Evolutionary conservation across 2,888 invertebrate genomes (phyloP).

Genomic region (Aquatica leii): DNA sequence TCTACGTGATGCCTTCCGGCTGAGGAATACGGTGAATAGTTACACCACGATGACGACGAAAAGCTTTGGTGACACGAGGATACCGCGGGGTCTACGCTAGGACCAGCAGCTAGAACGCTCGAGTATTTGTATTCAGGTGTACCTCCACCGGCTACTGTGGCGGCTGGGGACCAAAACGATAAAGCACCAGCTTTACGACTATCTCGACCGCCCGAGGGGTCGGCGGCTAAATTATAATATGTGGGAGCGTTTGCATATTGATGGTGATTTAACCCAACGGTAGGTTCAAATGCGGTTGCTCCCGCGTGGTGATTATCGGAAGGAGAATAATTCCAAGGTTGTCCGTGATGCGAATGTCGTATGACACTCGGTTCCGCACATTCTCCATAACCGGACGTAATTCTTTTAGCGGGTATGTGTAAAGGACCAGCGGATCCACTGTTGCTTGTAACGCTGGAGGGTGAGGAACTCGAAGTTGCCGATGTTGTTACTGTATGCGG

Average conservation of each 20-base stretch:
- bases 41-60: slow-evolving; percentile 76
- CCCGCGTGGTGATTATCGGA: slow-evolving; percentile 65
- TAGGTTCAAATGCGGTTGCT: slow-evolving; percentile 65
- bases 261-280: slow-evolving; percentile 69
- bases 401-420: slow-evolving; percentile 89
- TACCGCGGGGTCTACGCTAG: slow-evolving; percentile 63
- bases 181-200: slow-evolving; percentile 64
- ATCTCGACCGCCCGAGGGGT: slow-evolving; percentile 70
- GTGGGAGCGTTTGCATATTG: slow-evolving; percentile 76
- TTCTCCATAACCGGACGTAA: slow-evolving; percentile 63
- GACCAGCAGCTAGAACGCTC: slow-evolving; percentile 62
- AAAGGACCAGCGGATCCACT: slow-evolving; percentile 79
- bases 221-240: slow-evolving; percentile 77
- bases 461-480: slow-evolving; percentile 70
- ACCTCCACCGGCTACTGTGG: slow-evolving; percentile 65
- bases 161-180: slow-evolving; percentile 75
- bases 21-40: slow-evolving; percentile 71
- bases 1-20: slow-evolving; percentile 69
- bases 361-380: slow-evolving; percentile 75
- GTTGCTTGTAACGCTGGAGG: slow-evolving; percentile 69
- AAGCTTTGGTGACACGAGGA: slow-evolving; percentile 75
- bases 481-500: slow-evolving; percentile 72
- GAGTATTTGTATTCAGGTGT: slow-evolving; percentile 70
- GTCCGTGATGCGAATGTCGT: slow-evolving; percentile 73
- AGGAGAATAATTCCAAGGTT: slow-evolving; percentile 78